phyloP scores from a whole-genome alignment of 2,888 invertebrate genomes.

The Phortica okadai region DNA sequence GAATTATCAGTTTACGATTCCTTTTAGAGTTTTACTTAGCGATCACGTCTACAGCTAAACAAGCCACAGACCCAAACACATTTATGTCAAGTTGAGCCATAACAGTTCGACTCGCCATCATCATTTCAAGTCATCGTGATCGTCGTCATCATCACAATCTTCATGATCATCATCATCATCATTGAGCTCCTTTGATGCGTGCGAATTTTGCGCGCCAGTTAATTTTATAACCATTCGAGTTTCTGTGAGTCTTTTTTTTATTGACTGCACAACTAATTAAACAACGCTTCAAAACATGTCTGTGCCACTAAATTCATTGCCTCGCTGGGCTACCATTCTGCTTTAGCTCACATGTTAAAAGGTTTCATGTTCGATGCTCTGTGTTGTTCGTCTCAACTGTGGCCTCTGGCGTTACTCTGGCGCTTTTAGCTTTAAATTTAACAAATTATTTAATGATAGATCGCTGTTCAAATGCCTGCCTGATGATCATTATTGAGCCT shows the following conservation, averaged over 20 bases:
- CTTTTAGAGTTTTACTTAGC: slow-evolving; percentile 69
- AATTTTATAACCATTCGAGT: slow-evolving; percentile 37
- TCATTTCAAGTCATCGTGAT: slow-evolving; percentile 42
- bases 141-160: slow-evolving; percentile 38
- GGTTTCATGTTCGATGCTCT: too few species aligned
- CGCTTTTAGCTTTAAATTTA: slow-evolving; percentile 64
- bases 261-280: slow-evolving; percentile 68
- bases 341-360: background rate
- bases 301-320: background rate
- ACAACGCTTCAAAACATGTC: slow-evolving; percentile 54
- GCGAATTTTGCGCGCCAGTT: slow-evolving; percentile 60
- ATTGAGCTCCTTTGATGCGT: slow-evolving; percentile 50
- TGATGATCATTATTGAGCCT: slow-evolving; percentile 37
- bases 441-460: slow-evolving; percentile 70
- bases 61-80: background rate
- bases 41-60: slow-evolving; percentile 57
- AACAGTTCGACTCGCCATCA: slow-evolving; percentile 51
- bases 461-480: slow-evolving; percentile 62
- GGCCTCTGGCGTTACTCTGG: slow-evolving; percentile 44
- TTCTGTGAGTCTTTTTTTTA: slow-evolving; percentile 47
- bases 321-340: slow-evolving; percentile 28
- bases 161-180: background rate
- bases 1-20: slow-evolving; percentile 69
- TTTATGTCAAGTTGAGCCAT: background rate
- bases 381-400: background rate